These are phyloP conservation scores for Mesopsocus fuscifrons DNA, from an alignment of 2,888 invertebrate species.

Conservation along the genomic window DNA sequence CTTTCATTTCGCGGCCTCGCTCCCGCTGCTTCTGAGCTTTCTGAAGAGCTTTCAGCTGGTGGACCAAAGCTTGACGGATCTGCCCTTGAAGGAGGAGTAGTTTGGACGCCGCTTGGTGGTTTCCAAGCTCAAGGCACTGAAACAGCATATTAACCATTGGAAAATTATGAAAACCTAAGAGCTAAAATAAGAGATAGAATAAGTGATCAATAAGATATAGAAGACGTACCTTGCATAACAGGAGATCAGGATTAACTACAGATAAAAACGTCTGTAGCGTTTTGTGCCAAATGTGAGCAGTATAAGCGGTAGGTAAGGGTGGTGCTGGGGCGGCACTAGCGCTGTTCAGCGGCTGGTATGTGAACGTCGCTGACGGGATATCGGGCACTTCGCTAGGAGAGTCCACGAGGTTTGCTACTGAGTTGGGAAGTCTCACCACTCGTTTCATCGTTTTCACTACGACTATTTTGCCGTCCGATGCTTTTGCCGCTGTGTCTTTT, in stretches of 20 bases:
- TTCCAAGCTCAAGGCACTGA: slow-evolving; percentile 26
- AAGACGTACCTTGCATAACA: not conserved
- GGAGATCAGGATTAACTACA: not conserved
- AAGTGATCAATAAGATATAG: slow-evolving; percentile 2
- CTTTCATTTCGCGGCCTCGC: not conserved
- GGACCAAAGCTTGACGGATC: slow-evolving; percentile 24
- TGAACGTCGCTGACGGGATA: slow-evolving; percentile 25
- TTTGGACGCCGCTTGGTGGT: slow-evolving; percentile 29
- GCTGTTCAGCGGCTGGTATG: slow-evolving; percentile 24
- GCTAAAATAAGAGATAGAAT: slow-evolving; percentile 9
- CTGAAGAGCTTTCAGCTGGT: slow-evolving; percentile 25
- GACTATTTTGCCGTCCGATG: slow-evolving; percentile 36
- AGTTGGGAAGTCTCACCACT: slow-evolving; percentile 44
- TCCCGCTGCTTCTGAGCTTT: slow-evolving; percentile 8
- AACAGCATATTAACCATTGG: too few relatives aligned
- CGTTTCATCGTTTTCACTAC: slow-evolving; percentile 51
- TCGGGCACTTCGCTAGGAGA: slow-evolving; percentile 26
- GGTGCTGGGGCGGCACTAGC: slow-evolving; percentile 6
- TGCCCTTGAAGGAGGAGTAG: slow-evolving; percentile 26
- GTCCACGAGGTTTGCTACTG: slow-evolving; percentile 23
- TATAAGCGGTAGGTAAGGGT: not conserved
- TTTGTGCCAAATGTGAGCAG: not conserved
- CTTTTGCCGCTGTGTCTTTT: slow-evolving; percentile 22
- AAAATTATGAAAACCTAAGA: slow-evolving; percentile 8
- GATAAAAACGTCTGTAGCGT: not conserved